Conservation (phyloP, 2,888 invertebrate genomes). For the Mechanitis mazaeus region DNA sequence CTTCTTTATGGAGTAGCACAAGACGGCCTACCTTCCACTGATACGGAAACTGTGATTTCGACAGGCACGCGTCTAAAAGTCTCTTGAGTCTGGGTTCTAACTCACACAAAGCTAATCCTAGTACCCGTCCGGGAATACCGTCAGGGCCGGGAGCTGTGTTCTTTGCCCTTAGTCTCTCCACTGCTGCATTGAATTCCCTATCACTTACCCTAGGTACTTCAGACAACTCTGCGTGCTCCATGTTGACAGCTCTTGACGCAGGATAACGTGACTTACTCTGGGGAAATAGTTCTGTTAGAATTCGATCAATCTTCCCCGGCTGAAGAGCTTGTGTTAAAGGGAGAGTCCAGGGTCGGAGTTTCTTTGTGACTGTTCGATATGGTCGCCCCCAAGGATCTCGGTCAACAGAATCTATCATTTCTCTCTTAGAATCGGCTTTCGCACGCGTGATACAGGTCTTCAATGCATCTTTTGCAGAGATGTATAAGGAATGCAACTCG, state of each 20-base stretch:
- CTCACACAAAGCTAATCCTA: slow-evolving; percentile 7
- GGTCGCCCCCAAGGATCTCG: slow-evolving; percentile 18
- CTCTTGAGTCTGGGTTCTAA: slow-evolving; percentile 12
- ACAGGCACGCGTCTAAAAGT: slow-evolving; percentile 14
- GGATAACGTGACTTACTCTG: too few relatives aligned
- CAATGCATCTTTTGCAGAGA: too few relatives aligned
- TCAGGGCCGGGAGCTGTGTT: background rate
- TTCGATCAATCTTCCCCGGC: too few relatives aligned
- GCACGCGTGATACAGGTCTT: background rate
- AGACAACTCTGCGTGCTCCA: too few relatives aligned
- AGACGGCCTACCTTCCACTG: slow-evolving; percentile 20
- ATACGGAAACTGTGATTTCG: slow-evolving; percentile 8
- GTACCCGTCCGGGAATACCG: slow-evolving; percentile 17
- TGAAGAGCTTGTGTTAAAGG: too few relatives aligned
- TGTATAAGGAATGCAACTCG: too few relatives aligned
- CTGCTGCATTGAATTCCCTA: too few relatives aligned
- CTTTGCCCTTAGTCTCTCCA: too few relatives aligned
- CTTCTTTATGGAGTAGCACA: slow-evolving; percentile 22
- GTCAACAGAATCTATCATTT: slow-evolving; percentile 5
- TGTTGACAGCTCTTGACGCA: too few relatives aligned
- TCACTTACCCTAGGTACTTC: too few relatives aligned
- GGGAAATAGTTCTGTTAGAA: too few relatives aligned
- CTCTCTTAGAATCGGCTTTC: slow-evolving; percentile 10
- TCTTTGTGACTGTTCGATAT: slow-evolving; percentile 7
- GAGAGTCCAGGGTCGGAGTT: slow-evolving; percentile 11